A percentile compares a stretch with the other conserved stretches of the same genome.
Conservation (phyloP, 2,797 vertebrate genomes). For the Gila robusta region DNA sequence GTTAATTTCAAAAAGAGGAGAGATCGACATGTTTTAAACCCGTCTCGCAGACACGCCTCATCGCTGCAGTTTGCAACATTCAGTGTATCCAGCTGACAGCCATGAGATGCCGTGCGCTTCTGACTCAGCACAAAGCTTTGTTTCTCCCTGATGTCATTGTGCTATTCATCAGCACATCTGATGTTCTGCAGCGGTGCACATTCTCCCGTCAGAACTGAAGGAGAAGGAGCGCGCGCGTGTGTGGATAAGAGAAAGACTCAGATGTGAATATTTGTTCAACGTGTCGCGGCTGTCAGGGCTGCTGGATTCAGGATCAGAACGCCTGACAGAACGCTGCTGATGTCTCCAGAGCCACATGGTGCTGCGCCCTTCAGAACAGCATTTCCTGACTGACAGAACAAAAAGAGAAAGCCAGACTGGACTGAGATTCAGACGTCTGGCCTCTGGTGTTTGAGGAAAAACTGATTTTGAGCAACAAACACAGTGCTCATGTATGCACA, state of each 20-base stretch:
- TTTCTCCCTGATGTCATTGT: constrained; percentile 28
- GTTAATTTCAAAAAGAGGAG: constrained; percentile 12
- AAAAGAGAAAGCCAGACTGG: neutral
- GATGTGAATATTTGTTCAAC: constrained; percentile 39
- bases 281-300: neutral
- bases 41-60: constrained; percentile 1
- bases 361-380: neutral
- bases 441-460: neutral
- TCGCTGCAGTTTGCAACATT: constrained; percentile 1
- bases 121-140: constrained; percentile 37
- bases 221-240: neutral
- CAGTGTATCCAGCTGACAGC: constrained; percentile 26
- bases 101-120: constrained; percentile 5
- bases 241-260: constrained; percentile 16
- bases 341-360: constrained; percentile 68
- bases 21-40: constrained; percentile 5
- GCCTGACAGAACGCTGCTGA: constrained; percentile 65
- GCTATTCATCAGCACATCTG: constrained; percentile 28
- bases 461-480: neutral
- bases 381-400: constrained; percentile 62
- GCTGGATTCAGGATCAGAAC: constrained; percentile 58
- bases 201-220: constrained; percentile 19
- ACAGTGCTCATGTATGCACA: neutral
- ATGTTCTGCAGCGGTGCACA: constrained; percentile 24
- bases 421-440: neutral